Conservation (phyloP, 1,140 invertebrate genomes). For the Phortica variegata region DNA sequence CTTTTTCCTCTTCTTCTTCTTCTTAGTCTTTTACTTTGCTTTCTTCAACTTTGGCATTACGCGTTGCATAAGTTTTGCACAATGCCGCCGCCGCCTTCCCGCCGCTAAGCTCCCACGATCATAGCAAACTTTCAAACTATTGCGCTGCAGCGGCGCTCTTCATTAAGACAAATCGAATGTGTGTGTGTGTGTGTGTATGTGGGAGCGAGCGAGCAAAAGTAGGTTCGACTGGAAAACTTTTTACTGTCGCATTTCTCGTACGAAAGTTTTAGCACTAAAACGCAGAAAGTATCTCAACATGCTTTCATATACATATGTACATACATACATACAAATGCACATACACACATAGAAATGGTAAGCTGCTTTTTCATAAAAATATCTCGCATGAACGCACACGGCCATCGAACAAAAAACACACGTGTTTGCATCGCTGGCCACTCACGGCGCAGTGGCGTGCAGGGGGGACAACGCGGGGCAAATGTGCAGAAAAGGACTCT, state of each 20-base stretch:
- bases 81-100: conserved; percentile 25
- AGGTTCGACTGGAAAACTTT: conserved; percentile 35
- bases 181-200: too few relatives aligned
- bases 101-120: too few relatives aligned
- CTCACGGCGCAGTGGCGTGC: too few relatives aligned
- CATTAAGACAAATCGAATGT: too few relatives aligned
- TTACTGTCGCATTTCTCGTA: conserved; percentile 47
- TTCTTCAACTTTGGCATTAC: conserved; percentile 40
- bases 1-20: conserved; percentile 12
- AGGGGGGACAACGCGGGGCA: too few relatives aligned
- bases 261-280: conserved; percentile 34
- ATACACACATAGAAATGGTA: too few relatives aligned
- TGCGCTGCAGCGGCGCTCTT: too few relatives aligned
- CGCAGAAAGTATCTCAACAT: conserved; percentile 25
- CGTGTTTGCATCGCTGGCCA: conserved; percentile 31
- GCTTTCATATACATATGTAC: conserved; percentile 9
- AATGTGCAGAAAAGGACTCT: too few relatives aligned
- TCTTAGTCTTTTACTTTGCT: not conserved
- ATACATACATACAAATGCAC: not conserved
- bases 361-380: not conserved
- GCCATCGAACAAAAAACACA: conserved; percentile 43
- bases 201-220: not conserved
- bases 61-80: conserved; percentile 27
- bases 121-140: too few relatives aligned
- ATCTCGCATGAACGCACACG: conserved; percentile 10